Evolutionary conservation across 2,888 invertebrate genomes (phyloP).

Genomic region (Flabesymbios commensalis): DNA sequence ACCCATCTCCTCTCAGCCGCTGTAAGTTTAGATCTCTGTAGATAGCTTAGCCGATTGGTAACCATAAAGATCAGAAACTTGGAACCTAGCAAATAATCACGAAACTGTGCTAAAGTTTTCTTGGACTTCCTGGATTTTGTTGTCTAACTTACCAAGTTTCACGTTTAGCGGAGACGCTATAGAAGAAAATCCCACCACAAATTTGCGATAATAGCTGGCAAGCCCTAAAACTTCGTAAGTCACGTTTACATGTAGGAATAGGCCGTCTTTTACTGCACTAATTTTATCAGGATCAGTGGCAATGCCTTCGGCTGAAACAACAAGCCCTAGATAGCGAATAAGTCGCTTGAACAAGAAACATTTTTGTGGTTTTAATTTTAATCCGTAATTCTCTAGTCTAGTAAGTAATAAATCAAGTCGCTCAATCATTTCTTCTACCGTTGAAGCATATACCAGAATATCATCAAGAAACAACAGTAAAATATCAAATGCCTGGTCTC

Average conservation of each 20-base stretch:
- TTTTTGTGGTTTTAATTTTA: constrained; percentile 35
- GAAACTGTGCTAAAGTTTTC: too few relatives aligned
- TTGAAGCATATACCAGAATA: constrained; percentile 30
- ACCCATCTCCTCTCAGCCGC: constrained; percentile 36
- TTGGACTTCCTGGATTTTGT: too few relatives aligned
- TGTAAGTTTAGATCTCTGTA: constrained; percentile 28
- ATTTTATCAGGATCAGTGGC: constrained; percentile 29
- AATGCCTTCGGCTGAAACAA: constrained; percentile 22
- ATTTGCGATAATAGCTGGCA: too few relatives aligned
- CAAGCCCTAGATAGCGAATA: constrained; percentile 24
- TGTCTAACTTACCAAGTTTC: too few relatives aligned
- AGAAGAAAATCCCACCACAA: too few relatives aligned
- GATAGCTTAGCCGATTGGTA: constrained; percentile 1
- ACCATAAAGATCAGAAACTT: not conserved
- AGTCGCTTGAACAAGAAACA: constrained; percentile 24
- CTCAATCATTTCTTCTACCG: constrained; percentile 28
- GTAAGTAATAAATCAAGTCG: constrained; percentile 29
- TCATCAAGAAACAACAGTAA: constrained; percentile 36
- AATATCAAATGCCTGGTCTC: constrained; percentile 30
- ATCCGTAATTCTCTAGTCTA: constrained; percentile 16
- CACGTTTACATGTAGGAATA: too few relatives aligned
- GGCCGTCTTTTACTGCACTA: too few relatives aligned
- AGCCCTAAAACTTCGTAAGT: too few relatives aligned
- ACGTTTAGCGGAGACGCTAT: too few relatives aligned
- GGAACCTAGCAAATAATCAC: constrained; percentile 11